A percentile compares a stretch with the other conserved stretches of the same genome.
These are phyloP conservation scores for Martes martes DNA, from an alignment of 2,113 vertebrate species.

Conservation along the genomic window DNA sequence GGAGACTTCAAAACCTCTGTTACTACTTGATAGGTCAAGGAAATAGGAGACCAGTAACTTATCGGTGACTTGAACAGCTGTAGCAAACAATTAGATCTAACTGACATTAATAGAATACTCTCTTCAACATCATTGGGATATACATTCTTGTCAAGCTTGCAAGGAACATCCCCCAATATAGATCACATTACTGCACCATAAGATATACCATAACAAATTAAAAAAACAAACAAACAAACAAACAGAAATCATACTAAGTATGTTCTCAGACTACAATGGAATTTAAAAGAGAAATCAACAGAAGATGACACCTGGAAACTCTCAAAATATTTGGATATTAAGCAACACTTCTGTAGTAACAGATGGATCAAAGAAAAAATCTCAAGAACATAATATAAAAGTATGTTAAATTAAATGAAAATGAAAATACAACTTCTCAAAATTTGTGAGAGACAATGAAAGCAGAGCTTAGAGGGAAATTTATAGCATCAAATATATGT, in stretches of 20 bases:
- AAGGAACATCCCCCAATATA: background rate
- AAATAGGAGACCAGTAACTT: constrained; percentile 31
- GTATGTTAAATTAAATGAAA: background rate
- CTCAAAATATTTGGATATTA: background rate
- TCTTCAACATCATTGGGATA: background rate
- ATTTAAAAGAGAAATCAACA: constrained; percentile 31
- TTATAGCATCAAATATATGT: background rate
- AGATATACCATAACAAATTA: background rate
- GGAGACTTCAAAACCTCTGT: background rate
- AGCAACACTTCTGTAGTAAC: background rate
- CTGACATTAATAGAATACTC: background rate
- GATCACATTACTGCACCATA: background rate
- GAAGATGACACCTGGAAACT: background rate
- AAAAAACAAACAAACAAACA: background rate
- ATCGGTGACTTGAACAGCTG: background rate
- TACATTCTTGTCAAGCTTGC: background rate
- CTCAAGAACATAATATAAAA: background rate
- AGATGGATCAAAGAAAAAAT: background rate
- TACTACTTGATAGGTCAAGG: constrained; percentile 10
- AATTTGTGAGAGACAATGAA: background rate
- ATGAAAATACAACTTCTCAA: background rate
- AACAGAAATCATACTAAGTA: background rate
- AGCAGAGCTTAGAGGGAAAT: background rate
- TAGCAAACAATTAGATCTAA: constrained; percentile 34
- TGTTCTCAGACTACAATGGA: background rate